Evolutionary conservation across 2,113 vertebrate species (phyloP).

Genomic region (Ahaetulla prasina): DNA sequence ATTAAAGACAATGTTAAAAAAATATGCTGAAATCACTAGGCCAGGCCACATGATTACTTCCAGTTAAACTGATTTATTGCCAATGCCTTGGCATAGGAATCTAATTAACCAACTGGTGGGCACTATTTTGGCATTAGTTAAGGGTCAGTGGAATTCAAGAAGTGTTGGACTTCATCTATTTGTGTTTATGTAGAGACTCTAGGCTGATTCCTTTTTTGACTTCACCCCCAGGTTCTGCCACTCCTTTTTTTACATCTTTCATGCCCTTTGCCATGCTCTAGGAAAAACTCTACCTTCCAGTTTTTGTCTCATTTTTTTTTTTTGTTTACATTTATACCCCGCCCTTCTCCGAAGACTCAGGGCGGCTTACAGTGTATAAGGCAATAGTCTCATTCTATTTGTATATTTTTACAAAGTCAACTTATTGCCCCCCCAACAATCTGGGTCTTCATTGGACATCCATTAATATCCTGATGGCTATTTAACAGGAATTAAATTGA

Average conservation of each 20-base stretch:
- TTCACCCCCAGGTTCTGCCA: neutral
- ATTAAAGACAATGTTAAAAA: neutral
- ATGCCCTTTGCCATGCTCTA: neutral
- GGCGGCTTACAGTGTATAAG: too few relatives aligned
- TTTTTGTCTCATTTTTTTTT: neutral
- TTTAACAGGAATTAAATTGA: conserved; percentile 10
- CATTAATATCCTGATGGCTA: neutral
- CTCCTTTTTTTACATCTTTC: neutral
- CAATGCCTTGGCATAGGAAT: neutral
- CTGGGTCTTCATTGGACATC: too few relatives aligned
- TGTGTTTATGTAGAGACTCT: neutral
- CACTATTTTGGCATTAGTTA: neutral
- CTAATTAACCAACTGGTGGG: neutral
- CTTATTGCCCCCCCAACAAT: too few relatives aligned
- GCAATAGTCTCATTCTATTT: too few relatives aligned
- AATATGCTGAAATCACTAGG: neutral
- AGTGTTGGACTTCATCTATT: neutral
- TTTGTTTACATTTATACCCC: too few relatives aligned
- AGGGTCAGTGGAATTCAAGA: neutral
- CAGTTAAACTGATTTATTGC: neutral
- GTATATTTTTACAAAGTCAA: too few relatives aligned
- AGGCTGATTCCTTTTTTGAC: neutral
- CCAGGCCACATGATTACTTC: neutral
- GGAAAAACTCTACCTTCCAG: neutral
- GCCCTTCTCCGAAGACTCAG: too few relatives aligned